Conservation (phyloP, 2,888 invertebrate genomes). For the Caenorhabditis doughertyi region DNA sequence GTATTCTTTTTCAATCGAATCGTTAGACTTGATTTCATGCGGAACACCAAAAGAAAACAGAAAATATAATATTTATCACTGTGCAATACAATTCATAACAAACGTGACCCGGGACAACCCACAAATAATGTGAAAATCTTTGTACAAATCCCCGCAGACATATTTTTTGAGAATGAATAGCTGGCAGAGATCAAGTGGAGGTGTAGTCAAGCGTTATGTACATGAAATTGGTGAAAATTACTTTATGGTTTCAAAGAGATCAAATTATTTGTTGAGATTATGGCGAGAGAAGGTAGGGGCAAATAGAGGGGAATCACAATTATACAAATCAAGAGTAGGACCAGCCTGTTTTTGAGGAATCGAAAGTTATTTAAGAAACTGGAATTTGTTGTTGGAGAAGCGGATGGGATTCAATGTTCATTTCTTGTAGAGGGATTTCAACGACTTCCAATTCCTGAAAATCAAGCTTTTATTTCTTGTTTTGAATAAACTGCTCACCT, state of each 20-base stretch:
- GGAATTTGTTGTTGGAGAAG: slow-evolving; percentile 21
- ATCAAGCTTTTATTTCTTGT: background rate
- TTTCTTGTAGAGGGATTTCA: background rate
- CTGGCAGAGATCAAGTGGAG: slow-evolving; percentile 14
- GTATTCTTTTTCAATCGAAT: no score
- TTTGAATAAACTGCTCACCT: background rate
- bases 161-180: background rate
- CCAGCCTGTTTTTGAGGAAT: background rate
- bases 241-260: background rate
- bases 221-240: background rate
- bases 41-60: background rate
- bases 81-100: slow-evolving; percentile 9
- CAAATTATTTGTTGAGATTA: background rate
- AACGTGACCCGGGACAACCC: slow-evolving; percentile 29
- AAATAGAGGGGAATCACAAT: background rate
- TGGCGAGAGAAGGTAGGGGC: background rate
- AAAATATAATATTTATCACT: slow-evolving; percentile 19
- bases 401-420: slow-evolving; percentile 36
- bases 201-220: slow-evolving; percentile 9
- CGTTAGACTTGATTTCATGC: no score
- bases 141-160: slow-evolving; percentile 16
- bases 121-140: slow-evolving; percentile 15
- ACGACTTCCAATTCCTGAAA: background rate
- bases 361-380: background rate
- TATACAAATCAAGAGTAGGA: background rate